These are phyloP conservation scores for Mimumesa dahlbomi DNA, from an alignment of 2,888 invertebrate species.

Conservation along the genomic window DNA sequence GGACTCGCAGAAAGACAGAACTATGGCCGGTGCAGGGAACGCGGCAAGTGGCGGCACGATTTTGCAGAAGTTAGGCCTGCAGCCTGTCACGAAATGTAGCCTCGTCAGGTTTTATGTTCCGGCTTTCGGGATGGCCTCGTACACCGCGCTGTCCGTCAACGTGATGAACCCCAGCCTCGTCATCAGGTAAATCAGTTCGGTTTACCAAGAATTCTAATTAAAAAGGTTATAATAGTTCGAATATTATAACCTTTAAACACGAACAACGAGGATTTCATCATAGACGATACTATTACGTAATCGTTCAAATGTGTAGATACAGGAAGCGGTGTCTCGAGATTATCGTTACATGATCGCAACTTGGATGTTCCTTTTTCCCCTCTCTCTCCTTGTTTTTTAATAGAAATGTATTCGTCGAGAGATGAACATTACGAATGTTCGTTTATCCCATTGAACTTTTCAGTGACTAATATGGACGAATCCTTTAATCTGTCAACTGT, in stretches of 20 bases:
- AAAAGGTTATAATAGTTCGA: background rate
- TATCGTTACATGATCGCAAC: no score
- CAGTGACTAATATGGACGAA: no score
- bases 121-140: constrained; percentile 87
- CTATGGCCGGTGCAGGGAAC: constrained; percentile 68
- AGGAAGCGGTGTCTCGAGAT: no score
- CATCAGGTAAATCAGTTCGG: constrained; percentile 84
- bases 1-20: constrained; percentile 22
- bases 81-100: constrained; percentile 87
- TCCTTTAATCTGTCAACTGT: no score
- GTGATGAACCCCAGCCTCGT: constrained; percentile 92
- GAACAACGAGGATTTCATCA: constrained; percentile 6
- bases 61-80: constrained; percentile 79
- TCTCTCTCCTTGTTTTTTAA: no score
- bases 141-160: constrained; percentile 89
- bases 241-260: constrained; percentile 24
- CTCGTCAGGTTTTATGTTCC: constrained; percentile 89
- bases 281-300: constrained; percentile 42
- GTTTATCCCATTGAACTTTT: no score
- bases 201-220: no score
- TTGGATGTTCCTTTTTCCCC: no score
- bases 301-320: background rate
- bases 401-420: no score
- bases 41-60: constrained; percentile 58
- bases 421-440: no score